Percentiles rank a stretch among this genome's conserved stretches.
phyloP scores from a whole-genome alignment of 2,888 invertebrate genomes.

The Caenorhabditis panamensis region DNA sequence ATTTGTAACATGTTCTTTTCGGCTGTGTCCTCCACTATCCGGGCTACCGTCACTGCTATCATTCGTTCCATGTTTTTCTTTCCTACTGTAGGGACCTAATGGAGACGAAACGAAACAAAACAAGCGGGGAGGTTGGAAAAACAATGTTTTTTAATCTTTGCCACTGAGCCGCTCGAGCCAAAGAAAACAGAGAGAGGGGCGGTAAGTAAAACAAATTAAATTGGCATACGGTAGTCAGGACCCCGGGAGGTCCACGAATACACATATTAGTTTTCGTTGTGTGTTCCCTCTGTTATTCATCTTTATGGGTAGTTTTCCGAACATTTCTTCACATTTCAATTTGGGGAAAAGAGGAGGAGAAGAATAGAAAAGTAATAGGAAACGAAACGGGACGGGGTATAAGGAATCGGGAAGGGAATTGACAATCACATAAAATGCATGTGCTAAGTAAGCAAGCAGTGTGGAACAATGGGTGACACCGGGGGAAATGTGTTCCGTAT shows the following conservation, averaged over 20 bases:
- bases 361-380: constrained; percentile 11
- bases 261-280: constrained; percentile 16
- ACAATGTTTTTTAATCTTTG: constrained; percentile 52
- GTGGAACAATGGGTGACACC: neutral
- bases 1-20: constrained; percentile 2
- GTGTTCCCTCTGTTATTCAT: neutral
- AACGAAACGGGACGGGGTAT: neutral
- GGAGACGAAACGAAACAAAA: constrained; percentile 9
- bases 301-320: neutral
- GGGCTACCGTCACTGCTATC: neutral
- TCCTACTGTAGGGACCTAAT: constrained; percentile 12
- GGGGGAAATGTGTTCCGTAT: neutral
- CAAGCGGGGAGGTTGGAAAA: constrained; percentile 19
- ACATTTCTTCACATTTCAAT: constrained; percentile 2
- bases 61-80: neutral
- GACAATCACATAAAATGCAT: constrained; percentile 36
- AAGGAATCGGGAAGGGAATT: constrained; percentile 7
- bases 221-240: constrained; percentile 15
- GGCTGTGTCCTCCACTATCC: neutral
- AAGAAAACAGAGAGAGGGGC: constrained; percentile 5
- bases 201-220: constrained; percentile 49
- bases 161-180: constrained; percentile 11
- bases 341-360: neutral
- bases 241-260: neutral
- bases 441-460: constrained; percentile 28